phyloP scores from a whole-genome alignment of 2,888 invertebrate species.

The Dolichomitus sp. region DNA sequence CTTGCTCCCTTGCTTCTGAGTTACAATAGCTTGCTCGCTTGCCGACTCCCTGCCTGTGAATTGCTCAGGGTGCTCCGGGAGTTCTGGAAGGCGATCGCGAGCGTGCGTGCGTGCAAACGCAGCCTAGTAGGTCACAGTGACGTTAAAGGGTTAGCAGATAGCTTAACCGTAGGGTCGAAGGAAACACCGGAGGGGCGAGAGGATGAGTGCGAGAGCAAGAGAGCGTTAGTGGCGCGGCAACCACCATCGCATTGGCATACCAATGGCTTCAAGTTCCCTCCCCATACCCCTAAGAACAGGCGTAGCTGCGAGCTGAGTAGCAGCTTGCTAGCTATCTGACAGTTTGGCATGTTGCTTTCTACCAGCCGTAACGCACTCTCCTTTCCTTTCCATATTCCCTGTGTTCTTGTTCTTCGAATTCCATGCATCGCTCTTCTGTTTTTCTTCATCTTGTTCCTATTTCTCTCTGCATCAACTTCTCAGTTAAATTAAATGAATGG shows the following conservation, averaged over 20 bases:
- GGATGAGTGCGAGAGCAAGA: slow-evolving; percentile 24
- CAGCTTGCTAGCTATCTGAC: slow-evolving; percentile 78
- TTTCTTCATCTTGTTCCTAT: neutral
- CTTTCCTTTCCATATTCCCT: slow-evolving; percentile 66
- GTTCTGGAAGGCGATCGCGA: slow-evolving; percentile 52
- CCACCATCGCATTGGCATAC: slow-evolving; percentile 76
- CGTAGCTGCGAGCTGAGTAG: slow-evolving; percentile 73
- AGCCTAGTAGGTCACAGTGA: slow-evolving; percentile 78
- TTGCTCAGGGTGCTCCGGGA: slow-evolving; percentile 55
- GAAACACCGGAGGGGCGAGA: slow-evolving; percentile 31
- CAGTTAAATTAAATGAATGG: slow-evolving; percentile 30
- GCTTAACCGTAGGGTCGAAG: slow-evolving; percentile 68
- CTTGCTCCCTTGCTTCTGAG: slow-evolving; percentile 41
- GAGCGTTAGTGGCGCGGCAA: slow-evolving; percentile 52
- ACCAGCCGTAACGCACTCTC: slow-evolving; percentile 67
- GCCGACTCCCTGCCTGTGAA: slow-evolving; percentile 50
- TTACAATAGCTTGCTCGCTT: slow-evolving; percentile 40
- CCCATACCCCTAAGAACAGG: slow-evolving; percentile 67
- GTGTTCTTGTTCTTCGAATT: slow-evolving; percentile 50
- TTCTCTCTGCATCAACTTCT: slow-evolving; percentile 43
- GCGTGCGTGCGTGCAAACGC: slow-evolving; percentile 77
- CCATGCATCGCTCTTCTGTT: neutral
- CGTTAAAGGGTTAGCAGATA: slow-evolving; percentile 79
- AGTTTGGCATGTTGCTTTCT: slow-evolving; percentile 83
- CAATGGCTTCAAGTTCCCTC: slow-evolving; percentile 63